Conservation (phyloP, 2,113 vertebrate genomes). For the Dipodomys stephensi region DNA sequence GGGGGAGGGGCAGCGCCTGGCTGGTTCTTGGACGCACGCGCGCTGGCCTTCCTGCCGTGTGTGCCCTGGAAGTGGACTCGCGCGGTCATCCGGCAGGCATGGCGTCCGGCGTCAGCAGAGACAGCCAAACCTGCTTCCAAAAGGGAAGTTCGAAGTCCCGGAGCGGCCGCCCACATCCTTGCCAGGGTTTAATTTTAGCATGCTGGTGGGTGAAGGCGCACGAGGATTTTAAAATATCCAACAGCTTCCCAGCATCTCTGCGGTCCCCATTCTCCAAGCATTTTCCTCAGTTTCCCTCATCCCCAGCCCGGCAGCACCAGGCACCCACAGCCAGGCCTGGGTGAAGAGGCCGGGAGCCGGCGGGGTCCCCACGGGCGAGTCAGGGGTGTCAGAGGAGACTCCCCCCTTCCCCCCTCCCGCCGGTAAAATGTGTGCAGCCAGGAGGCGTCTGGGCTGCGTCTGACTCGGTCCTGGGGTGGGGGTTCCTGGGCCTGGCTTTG, state of each 20-base stretch:
- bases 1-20: rapidly evolving
- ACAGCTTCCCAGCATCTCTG: neutral
- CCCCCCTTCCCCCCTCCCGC: rapidly evolving
- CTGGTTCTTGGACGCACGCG: rapidly evolving
- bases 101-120: neutral
- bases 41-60: neutral
- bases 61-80: rapidly evolving
- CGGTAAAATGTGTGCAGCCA: too few relatives aligned
- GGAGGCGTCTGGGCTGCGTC: neutral
- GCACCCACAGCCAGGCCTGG: neutral
- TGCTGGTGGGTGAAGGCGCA: neutral
- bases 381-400: too few relatives aligned
- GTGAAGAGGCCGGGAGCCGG: neutral
- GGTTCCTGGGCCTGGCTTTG: too few relatives aligned
- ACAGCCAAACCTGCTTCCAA: neutral
- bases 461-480: too few relatives aligned
- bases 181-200: neutral
- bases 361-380: rapidly evolving
- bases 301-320: too few relatives aligned
- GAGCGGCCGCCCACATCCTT: neutral
- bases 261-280: neutral
- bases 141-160: neutral
- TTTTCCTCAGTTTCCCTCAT: too few relatives aligned
- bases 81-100: neutral
- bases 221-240: neutral